Base-by-base conservation (phyloP, 1,140 invertebrate species). In the Harlomillsia oculata region DNA sequence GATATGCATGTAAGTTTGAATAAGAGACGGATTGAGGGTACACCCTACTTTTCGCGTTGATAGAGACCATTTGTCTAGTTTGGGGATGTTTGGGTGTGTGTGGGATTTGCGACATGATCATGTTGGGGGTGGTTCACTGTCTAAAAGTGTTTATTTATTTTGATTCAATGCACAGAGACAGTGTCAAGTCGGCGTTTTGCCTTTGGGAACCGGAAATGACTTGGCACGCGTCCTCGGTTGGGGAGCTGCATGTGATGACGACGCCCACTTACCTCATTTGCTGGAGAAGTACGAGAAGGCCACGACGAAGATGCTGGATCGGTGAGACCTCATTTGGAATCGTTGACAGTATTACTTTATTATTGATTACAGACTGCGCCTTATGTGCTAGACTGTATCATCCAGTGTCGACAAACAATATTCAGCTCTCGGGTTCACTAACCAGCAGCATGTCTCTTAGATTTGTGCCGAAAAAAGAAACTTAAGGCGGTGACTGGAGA, bases 181-280 rank as follows among this genome's bases (percentile, higher is more conserved):
- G 75, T 91, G 88, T 59, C 89, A 92, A 74, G 83, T 91, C 23
- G 89, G 88, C 26, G 89, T 96, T 0, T 73, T 97, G 50, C 93
- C 93, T 0, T 76, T 97, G 66, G 93, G 93, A 20, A 97, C 93
- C 0, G 93, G 93, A 28, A 97, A 97, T 72, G 93, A 97, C 70
- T 75, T 97, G 55, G 90, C 92, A 0, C 73, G 93, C 18, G 91
- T 96, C 0, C 74, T 97, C 8, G 57, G 93, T n/a, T 97, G 92
- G 92, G 92, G 93, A 18, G 81, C 88, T 9, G 87, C 87, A 1
- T 97, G 92, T 70, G 92, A 97, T 68, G 90, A 95, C 69, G 93
- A 96, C 65, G 85, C 91, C 5, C 88, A 95, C 72, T 75, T 97
- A 37, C 87, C 89, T 14, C 85, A 91, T 65, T 77, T 96, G 26